Conservation (phyloP, 2,113 vertebrate genomes). For the Nothoprocta pentlandii region DNA sequence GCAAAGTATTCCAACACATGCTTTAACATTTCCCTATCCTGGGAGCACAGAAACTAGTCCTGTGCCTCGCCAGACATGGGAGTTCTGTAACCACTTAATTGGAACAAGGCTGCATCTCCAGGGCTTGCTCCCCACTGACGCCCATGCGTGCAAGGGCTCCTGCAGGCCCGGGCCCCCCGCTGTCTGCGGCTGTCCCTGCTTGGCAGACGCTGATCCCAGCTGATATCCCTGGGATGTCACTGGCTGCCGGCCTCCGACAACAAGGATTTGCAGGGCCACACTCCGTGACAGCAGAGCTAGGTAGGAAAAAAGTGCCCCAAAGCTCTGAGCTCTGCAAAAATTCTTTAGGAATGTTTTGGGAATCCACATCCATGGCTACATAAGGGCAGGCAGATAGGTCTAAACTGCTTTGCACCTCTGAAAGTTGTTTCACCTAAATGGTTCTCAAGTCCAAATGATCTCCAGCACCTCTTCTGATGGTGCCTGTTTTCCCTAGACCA, state of each 20-base stretch:
- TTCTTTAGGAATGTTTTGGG: neutral
- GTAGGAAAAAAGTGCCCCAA: neutral
- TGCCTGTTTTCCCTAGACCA: neutral
- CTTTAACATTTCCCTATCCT: neutral
- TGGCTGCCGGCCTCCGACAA: neutral
- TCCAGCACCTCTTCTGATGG: neutral
- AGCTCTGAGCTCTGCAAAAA: neutral
- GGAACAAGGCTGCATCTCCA: neutral
- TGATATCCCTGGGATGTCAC: neutral
- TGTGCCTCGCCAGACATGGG: neutral
- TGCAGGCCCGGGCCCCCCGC: accelerated
- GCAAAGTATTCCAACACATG: neutral
- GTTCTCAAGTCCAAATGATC: neutral
- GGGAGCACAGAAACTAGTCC: neutral
- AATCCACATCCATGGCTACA: neutral
- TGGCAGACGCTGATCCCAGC: neutral
- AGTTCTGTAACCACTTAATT: neutral
- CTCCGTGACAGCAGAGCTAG: neutral
- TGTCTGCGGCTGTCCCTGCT: accelerated
- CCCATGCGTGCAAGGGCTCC: neutral
- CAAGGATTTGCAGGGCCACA: neutral
- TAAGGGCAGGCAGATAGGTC: neutral
- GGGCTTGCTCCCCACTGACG: neutral
- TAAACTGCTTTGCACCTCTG: neutral
- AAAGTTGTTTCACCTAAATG: neutral